phyloP scores from a whole-genome alignment of 92 coral and sea anemone genomes.

The Heliopora coerulea region DNA sequence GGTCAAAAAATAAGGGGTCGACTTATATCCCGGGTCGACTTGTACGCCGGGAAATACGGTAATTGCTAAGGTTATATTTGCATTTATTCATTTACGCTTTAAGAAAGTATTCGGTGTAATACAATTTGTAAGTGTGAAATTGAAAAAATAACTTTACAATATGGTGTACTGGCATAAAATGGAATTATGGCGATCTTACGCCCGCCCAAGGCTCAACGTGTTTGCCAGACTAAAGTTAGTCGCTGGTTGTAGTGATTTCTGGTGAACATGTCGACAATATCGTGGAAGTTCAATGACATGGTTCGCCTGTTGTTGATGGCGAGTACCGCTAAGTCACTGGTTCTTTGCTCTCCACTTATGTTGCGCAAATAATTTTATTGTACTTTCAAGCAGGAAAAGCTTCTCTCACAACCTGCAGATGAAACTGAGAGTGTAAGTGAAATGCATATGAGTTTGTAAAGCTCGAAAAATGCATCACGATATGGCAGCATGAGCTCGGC shows the following conservation, averaged over 20 bases:
- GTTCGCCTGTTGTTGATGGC: conserved; percentile 1
- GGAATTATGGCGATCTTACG: no score
- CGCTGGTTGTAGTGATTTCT: background rate
- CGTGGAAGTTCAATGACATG: background rate
- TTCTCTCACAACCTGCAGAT: background rate
- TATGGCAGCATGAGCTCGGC: no score
- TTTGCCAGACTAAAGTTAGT: background rate
- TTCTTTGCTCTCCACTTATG: conserved; percentile 3
- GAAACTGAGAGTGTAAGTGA: background rate
- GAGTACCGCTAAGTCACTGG: conserved; percentile 2
- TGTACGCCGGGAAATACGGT: no score
- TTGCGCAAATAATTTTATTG: background rate
- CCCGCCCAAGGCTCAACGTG: background rate
- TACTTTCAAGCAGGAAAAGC: background rate
- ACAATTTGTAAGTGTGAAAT: no score
- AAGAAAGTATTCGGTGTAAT: no score
- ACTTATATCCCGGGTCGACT: no score
- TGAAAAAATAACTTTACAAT: no score
- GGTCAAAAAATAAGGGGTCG: no score
- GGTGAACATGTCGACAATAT: background rate
- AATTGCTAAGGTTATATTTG: no score
- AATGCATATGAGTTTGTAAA: background rate
- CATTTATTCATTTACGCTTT: no score
- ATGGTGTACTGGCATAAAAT: no score
- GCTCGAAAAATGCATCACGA: no score